Percentiles rank a stretch among this genome's conserved stretches.
Evolutionary conservation across 2,797 vertebrate species (phyloP).

Genomic region (Takifugu ocellatus): DNA sequence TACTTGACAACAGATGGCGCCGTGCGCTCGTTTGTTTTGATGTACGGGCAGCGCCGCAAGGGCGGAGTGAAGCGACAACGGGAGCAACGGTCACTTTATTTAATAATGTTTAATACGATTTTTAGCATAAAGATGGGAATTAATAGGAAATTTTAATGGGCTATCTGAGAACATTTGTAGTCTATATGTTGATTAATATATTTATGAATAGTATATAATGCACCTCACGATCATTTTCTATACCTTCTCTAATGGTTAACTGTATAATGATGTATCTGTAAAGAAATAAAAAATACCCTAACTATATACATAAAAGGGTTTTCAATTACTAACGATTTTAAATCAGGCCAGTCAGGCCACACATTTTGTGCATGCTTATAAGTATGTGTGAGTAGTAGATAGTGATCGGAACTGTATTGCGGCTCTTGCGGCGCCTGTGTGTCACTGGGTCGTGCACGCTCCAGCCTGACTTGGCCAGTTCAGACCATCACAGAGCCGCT

Average conservation of each 20-base stretch:
- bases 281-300: background rate
- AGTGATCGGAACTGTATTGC: too few species aligned
- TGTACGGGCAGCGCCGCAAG: fast-evolving
- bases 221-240: too few species aligned
- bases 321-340: background rate
- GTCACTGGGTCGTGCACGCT: background rate
- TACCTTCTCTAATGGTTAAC: too few species aligned
- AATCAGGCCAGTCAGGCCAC: too few species aligned
- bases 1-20: fast-evolving
- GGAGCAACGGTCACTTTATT: background rate
- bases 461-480: background rate
- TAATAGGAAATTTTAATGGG: too few species aligned
- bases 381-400: too few species aligned
- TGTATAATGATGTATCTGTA: too few species aligned
- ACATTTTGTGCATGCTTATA: background rate
- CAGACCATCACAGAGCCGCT: constrained; percentile 14
- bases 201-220: background rate
- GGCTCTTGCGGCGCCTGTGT: too few species aligned
- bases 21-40: constrained; percentile 5
- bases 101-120: background rate
- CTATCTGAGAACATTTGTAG: too few species aligned
- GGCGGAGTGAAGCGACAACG: constrained; percentile 23
- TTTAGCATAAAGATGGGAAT: too few species aligned
- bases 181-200: too few species aligned
- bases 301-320: background rate